phyloP scores from a whole-genome alignment of 2,888 invertebrate genomes.

The Smittia sp. region DNA sequence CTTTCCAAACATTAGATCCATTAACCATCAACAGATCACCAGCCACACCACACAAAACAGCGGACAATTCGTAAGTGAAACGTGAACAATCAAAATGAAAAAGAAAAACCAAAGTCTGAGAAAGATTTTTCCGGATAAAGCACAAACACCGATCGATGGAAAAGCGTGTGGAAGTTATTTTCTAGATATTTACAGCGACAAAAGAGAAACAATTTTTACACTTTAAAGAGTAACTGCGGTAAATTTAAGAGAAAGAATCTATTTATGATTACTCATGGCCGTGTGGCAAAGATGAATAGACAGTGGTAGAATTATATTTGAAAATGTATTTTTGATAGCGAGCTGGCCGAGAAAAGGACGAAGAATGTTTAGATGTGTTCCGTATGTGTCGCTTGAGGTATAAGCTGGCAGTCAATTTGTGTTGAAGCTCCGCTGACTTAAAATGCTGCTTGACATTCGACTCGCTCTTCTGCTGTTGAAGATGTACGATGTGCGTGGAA shows the following conservation, averaged over 20 bases:
- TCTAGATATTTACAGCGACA: slow-evolving; percentile 18
- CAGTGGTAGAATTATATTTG: not conserved
- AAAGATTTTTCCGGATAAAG: not conserved
- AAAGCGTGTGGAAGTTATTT: slow-evolving; percentile 10
- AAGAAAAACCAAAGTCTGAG: slow-evolving; percentile 34
- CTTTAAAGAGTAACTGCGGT: not conserved
- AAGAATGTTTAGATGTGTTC: not conserved
- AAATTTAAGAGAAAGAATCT: slow-evolving; percentile 10
- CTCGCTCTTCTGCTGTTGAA: not conserved
- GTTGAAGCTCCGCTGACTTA: not conserved
- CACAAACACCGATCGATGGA: not conserved
- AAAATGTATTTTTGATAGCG: slow-evolving; percentile 19
- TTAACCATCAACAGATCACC: not conserved
- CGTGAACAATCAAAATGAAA: slow-evolving; percentile 39
- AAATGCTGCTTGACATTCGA: not conserved
- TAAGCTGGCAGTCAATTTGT: slow-evolving; percentile 5
- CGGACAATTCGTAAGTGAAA: slow-evolving; percentile 16
- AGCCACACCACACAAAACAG: not conserved
- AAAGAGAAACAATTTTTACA: slow-evolving; percentile 6
- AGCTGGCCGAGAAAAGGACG: not conserved
- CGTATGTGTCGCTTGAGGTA: slow-evolving; percentile 8
- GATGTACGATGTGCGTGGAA: not conserved
- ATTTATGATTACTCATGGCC: slow-evolving; percentile 7
- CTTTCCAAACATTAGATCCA: slow-evolving; percentile 71
- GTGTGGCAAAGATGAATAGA: not conserved